phyloP scores from a whole-genome alignment of 1,140 invertebrate species.

The Camponotus pennsylvanicus region DNA sequence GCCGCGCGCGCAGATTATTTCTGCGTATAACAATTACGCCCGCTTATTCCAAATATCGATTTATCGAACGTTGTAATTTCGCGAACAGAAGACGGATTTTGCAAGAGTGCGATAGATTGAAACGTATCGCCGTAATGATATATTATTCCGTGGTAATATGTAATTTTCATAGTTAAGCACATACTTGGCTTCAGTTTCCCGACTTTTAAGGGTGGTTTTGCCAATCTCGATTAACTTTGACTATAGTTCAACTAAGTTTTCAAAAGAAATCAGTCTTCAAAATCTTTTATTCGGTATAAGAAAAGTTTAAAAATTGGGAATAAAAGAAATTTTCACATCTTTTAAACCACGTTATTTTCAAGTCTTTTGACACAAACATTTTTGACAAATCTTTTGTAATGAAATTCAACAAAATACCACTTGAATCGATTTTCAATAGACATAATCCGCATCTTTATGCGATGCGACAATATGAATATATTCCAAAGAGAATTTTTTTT shows the following conservation, averaged over 20 bases:
- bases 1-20: conserved; percentile 34
- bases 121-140: conserved; percentile 56
- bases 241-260: conserved; percentile 28
- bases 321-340: not conserved
- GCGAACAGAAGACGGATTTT: conserved; percentile 50
- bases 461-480: not conserved
- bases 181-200: conserved; percentile 28
- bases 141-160: conserved; percentile 49
- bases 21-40: conserved; percentile 55
- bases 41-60: conserved; percentile 62
- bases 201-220: conserved; percentile 36
- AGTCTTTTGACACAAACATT: not conserved
- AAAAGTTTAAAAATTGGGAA: not conserved
- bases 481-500: not conserved
- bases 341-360: not conserved
- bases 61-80: conserved; percentile 55
- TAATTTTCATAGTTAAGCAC: conserved; percentile 55
- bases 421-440: conserved; percentile 1
- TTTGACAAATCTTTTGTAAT: not conserved
- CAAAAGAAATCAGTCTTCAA: not conserved
- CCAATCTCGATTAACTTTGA: conserved; percentile 40
- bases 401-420: not conserved
- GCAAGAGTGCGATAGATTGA: conserved; percentile 57
- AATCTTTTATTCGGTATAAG: not conserved
- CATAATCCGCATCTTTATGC: not conserved